Evolutionary conservation across 2,888 invertebrate genomes (phyloP), one percentile per base, ranked within the genome.

Genomic region (Boloria selene): DNA sequence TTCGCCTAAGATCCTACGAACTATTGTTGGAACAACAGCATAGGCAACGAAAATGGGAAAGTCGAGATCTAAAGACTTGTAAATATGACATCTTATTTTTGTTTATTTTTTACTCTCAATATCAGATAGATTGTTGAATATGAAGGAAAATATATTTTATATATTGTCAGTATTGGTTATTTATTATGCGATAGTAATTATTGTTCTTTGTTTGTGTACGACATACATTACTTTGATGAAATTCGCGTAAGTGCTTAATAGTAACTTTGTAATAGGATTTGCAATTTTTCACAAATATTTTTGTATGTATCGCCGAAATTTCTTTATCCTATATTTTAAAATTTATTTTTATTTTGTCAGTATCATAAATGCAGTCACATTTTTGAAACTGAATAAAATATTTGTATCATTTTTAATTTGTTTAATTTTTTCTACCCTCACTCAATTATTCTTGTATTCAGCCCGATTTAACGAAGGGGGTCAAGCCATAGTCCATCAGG

Each of bases 111-210:
- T 85, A 83, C 79, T 84, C 83, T 83, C 83, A 84, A 78, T 84
- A 80, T 80, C 83, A 82, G 79, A 84, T 85, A 83, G 80, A 85
- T 87, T 88, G 85, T 89, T 89, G 75, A 82, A 82, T 78, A 77
- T 83, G 75, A 81, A 80, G 77, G 76, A 80, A 56, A 83, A 78
- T 87, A 84, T 86, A 84, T 86, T 84, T 84, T 85, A 81, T 83
- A 73, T 77, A 76, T 75, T 74, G 74, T 72, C 74, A 78, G 74
- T 76, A 77, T 77, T 77, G 76, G 72, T 76, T 78, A 72, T 74
- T 76, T 78, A 78, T 74, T 73, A 68, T 69, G 64, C 70, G 61
- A 70, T 70, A 70, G 69, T 70, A 71, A 69, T 72, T 22, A 73
- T 72, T 70, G 68, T 71, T 70, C 61, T 69, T 64, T 67, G 53